Evolutionary conservation across 2,888 invertebrate genomes (phyloP), one percentile per base, ranked within the genome.

Genomic region (Cancer borealis): DNA sequence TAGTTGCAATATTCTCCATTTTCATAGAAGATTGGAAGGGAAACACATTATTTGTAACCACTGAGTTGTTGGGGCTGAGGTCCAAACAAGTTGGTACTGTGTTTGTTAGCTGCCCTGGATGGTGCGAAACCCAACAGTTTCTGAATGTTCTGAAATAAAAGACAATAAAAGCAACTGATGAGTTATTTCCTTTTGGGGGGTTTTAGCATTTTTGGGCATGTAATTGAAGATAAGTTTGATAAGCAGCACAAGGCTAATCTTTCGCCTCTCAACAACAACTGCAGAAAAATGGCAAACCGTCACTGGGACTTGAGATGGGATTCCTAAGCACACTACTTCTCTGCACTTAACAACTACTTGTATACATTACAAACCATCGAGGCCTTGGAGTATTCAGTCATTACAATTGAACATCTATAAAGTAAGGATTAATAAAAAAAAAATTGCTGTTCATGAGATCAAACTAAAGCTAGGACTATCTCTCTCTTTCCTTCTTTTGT

Each of bases 101-200:
- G 99, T 97, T 99, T 99, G 95, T 98, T 99, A 92, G 99, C 99
- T 47, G 99, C 99, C 96, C 99, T 97, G 0, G 99, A 99, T 92
- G 99, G 99, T 0, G 99, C 99, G 97, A 99, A 99, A 93, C 99
- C 99, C 89, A 99, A 97, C 93, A 99, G 96, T 96, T 99, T 99
- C 97, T 99, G 99, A 96, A 99, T 99, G 96, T 99, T 99, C 98
- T 99, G 98, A 91, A 98, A 98, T 96, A 95, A 26, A 3, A 54
- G 6, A 88, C 26, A 87, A 45, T 46, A n/a, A 8, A 79, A n/a
- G 12, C 0, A 54, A 87, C 17, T 3, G n/a, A 30, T 54, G 39
- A 54, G 46, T 84, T 1, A 84, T n/a, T 12, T 66, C 26, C 0
- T 39, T 39, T 39, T 39, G 39, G 39, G 39, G 39, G 39, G 39